Conservation (phyloP, 35 echinoderm and acorn worm species). For the Nesometra sesokonis region DNA sequence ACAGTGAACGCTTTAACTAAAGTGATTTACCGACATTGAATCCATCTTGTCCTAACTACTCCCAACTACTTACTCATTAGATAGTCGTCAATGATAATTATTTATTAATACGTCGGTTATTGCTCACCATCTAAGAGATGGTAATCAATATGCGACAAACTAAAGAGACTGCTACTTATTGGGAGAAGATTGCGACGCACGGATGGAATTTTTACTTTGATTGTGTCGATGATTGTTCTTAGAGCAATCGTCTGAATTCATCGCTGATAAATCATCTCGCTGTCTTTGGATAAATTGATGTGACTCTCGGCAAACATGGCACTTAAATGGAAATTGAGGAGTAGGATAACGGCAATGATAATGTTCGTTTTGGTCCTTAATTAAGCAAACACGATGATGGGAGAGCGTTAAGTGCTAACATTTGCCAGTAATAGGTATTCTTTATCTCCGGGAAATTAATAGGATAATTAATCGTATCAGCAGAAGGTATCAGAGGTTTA, state of each 20-base stretch:
- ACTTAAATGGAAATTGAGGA: not conserved
- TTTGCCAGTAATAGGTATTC: not conserved
- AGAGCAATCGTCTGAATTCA: not conserved
- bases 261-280: not conserved
- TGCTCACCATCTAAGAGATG: not conserved
- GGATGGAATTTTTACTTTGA: not conserved
- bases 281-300: not conserved
- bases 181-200: not conserved
- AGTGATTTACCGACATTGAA: not conserved
- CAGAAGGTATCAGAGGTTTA: not conserved
- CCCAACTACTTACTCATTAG: not conserved
- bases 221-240: not conserved
- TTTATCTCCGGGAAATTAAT: not conserved
- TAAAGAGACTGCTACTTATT: not conserved
- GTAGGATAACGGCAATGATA: not conserved
- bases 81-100: not conserved
- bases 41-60: not conserved
- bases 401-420: not conserved
- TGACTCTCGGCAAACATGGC: not conserved
- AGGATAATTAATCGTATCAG: not conserved
- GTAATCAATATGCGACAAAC: not conserved
- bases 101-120: constrained; percentile 1
- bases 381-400: not conserved
- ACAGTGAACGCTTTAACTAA: not conserved
- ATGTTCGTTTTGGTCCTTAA: not conserved